Base-by-base conservation (phyloP, 1,140 invertebrate genomes). In the Drosophila micromelanica region DNA sequence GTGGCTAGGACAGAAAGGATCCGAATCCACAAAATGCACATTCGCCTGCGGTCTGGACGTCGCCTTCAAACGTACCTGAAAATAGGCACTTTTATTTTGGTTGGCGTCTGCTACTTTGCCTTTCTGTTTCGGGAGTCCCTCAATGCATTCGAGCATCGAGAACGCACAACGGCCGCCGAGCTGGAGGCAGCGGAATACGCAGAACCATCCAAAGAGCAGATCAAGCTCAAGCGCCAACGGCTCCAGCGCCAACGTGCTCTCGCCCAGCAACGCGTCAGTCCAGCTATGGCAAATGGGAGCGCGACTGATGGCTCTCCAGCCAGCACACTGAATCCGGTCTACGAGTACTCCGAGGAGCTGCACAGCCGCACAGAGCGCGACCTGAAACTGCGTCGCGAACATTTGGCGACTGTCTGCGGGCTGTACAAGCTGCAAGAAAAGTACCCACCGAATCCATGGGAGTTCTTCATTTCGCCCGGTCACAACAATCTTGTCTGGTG, bases 401-500 rank as follows among this genome's bases (percentile, higher is more conserved):
- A 89, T 35, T 55, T 92, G 49, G 61, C 68, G 6, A 61, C 65
- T 11, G 76, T 91, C n/a, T 92, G 91, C 45, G 67, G 73, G 13
- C 73, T 67, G 2, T 78, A 91, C 32, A 89, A 92, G 68, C 57
- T 92, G 11, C 60, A 82, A 38, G 77, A 90, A 17, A 80, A 79
- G 30, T 91, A 86, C 70, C 89, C 91, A 75, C 94, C 94, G 27
- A 95, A 95, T 73, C 94, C 94, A 42, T 96, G 95, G 94, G 96
- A 96, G 82, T 96, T 96, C 86, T 95, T 96, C 78, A 94, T 96
- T 49, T 95, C 95, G 79, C 94, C 94, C 46, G 93, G 94, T 35
- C 94, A 96, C 74, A 95, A 94, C 73, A 95, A 94, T 75, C 89
- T 96, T 13, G 95, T 96, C 8, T 96, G 95, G 96, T 96, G 96